Percentiles rank a stretch among this genome's conserved stretches.
phyloP scores from a whole-genome alignment of 2,113 vertebrate genomes.

The Platysternon megacephalum region DNA sequence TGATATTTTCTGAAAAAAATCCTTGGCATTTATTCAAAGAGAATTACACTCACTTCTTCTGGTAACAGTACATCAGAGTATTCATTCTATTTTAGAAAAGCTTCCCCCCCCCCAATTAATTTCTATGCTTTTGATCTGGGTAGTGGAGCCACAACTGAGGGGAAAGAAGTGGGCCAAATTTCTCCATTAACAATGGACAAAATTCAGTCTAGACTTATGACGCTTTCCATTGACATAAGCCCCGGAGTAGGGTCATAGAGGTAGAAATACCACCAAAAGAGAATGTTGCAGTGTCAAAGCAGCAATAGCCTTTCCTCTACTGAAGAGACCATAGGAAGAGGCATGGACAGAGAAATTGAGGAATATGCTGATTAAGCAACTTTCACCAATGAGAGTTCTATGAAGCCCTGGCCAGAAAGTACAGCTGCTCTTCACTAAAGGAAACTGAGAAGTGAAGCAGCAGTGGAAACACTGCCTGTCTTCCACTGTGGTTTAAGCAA shows the following conservation, averaged over 20 bases:
- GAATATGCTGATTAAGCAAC: not conserved
- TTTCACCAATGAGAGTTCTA: not conserved
- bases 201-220: not conserved
- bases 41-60: not conserved
- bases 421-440: not conserved
- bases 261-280: not conserved
- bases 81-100: not conserved
- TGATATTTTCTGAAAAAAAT: not conserved
- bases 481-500: not conserved
- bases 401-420: not conserved
- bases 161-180: not conserved
- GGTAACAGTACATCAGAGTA: not conserved
- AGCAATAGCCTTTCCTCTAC: not conserved
- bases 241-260: not conserved
- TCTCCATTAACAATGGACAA: not conserved
- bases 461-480: rapidly evolving
- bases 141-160: not conserved
- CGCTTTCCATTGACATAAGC: not conserved
- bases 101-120: not conserved
- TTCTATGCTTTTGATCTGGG: not conserved
- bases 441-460: not conserved
- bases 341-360: not conserved
- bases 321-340: not conserved
- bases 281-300: rapidly evolving
- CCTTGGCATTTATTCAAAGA: not conserved